phyloP scores from a whole-genome alignment of 1,140 invertebrate genomes.

The Camponotus vicinus region DNA sequence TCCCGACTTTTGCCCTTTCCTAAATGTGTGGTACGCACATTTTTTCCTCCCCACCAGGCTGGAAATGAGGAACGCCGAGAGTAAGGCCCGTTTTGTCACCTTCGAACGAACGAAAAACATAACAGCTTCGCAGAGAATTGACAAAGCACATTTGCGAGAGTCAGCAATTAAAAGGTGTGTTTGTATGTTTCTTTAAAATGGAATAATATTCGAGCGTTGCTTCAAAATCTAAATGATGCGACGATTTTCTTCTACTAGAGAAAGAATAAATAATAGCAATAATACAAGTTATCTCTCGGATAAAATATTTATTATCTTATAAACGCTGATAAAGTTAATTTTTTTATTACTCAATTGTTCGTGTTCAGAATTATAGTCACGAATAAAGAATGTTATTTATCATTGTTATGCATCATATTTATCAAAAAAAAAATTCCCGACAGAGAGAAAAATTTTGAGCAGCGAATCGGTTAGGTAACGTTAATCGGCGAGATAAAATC shows the following conservation, averaged over 20 bases:
- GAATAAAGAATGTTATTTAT: background rate
- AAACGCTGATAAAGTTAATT: background rate
- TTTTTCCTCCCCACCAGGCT: slow-evolving; percentile 47
- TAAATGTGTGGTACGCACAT: slow-evolving; percentile 63
- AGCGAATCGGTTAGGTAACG: background rate
- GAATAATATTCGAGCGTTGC: background rate
- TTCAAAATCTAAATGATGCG: too few relatives aligned
- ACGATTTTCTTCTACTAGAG: too few relatives aligned
- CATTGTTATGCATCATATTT: background rate
- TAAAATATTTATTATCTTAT: slow-evolving; percentile 13
- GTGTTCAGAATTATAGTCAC: background rate
- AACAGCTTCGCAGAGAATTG: background rate
- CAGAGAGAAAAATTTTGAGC: background rate
- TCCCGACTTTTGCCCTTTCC: slow-evolving; percentile 67
- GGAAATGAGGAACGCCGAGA: slow-evolving; percentile 61
- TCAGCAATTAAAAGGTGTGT: background rate
- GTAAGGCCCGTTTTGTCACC: slow-evolving; percentile 8
- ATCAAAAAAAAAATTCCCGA: too few relatives aligned
- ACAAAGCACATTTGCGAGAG: background rate
- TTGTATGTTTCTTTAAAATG: background rate
- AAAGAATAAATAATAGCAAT: too few relatives aligned
- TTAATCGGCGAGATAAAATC: background rate
- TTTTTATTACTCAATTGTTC: background rate
- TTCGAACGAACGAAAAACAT: background rate
- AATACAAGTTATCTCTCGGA: too few relatives aligned